Conservation (phyloP, 2,888 invertebrate genomes). For the Neoaliturus tenellus region DNA sequence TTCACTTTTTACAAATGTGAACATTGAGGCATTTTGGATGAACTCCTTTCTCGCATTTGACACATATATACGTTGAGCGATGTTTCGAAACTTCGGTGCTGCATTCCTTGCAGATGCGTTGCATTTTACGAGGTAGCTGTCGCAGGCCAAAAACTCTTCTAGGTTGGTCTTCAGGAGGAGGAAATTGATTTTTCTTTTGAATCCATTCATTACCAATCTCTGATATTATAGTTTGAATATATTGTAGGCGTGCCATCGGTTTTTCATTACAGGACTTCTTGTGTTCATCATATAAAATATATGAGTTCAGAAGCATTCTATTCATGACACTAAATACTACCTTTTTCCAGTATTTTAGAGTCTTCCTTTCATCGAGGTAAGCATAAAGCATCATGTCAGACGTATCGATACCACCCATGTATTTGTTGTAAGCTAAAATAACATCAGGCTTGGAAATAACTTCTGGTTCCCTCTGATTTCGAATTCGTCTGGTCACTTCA, state of each 20-base stretch:
- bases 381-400: not conserved
- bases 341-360: not conserved
- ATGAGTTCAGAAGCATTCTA: not conserved
- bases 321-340: not conserved
- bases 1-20: not conserved
- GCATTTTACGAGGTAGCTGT: not conserved
- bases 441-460: not conserved
- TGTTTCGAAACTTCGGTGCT: not conserved
- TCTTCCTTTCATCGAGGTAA: not conserved
- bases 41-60: not conserved
- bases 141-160: not conserved
- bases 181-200: not conserved
- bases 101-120: not conserved
- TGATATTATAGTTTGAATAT: too few species aligned
- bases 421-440: not conserved
- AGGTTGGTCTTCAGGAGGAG: not conserved
- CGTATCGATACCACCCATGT: not conserved
- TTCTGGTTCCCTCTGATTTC: too few species aligned
- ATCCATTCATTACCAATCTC: not conserved
- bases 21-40: not conserved
- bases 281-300: not conserved
- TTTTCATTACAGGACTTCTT: too few species aligned
- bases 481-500: not conserved
- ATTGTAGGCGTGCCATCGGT: not conserved
- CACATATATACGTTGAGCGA: too few species aligned